Base-by-base conservation (phyloP, 2,797 vertebrate species). In the Thripadectes ignobilis region DNA sequence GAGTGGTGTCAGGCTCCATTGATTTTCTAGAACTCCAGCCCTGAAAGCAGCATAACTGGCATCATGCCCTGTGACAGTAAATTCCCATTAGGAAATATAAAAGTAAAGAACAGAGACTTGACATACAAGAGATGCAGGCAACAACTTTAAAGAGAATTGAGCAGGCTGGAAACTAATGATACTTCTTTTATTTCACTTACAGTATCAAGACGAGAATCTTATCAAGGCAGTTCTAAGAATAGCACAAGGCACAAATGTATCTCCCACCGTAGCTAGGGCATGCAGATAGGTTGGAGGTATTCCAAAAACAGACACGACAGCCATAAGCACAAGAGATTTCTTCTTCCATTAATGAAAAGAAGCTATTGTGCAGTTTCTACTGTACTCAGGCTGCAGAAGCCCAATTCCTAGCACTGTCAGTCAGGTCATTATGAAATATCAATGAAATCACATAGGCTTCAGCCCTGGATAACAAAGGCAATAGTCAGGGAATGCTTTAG, bases 301-400 rank as follows among this genome's bases (percentile, higher is more conserved):
- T 93, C 96, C 97, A 96, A 74, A 95, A 83, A 13, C 78, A 94
- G 89, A 87, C 62, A 92, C 2, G 0, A 81, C 92, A 93, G 87
- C 73, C 34, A n/a, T 87, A 91, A 41, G 51, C 93, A 98, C 97
- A 98, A 97, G 95, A 96, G 95, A 94, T 57, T 87, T 95, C 95
- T 69, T 81, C 89, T 97, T 97, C 79, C 95, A 66, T 87, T 61
- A 80, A 92, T 95, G 97, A 97, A 97, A 97, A 76, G 72, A 73
- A 86, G 68, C 92, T 78, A 92, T 96, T 97, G 97, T 97, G 92
- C 71, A 87, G 71, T 54, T 83, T 55, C 91, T 94, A 94, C 97
- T 95, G 97, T 94, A 94, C 79, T 88, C 39, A 19, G 91, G 67
- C 71, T 91, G 89, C 58, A 85, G 73, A 55, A 92, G 83, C 59